Evolutionary conservation across 2,113 vertebrate genomes (phyloP).

Genomic region (Macroglossus sobrinus): DNA sequence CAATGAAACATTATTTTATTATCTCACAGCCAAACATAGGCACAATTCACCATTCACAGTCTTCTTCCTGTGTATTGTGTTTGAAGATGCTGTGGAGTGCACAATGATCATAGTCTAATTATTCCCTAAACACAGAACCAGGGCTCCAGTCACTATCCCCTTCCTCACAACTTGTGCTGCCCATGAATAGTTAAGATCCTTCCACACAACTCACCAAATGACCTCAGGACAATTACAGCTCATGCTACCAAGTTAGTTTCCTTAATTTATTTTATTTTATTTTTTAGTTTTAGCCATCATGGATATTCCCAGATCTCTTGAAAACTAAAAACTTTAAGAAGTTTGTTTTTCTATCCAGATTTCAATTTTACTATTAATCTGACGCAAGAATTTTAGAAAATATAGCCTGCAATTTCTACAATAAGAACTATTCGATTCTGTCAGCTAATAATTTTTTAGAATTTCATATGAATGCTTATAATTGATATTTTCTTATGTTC

Average conservation of each 20-base stretch:
- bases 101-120: not conserved
- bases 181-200: not conserved
- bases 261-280: not conserved
- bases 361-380: not conserved
- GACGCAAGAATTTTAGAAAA: not conserved
- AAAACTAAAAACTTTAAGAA: not conserved
- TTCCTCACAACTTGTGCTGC: too few species aligned
- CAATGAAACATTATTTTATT: not conserved
- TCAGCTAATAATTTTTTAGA: not conserved
- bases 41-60: not conserved
- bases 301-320: not conserved
- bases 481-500: not conserved
- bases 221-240: not conserved
- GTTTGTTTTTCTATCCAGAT: not conserved
- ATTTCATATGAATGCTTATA: not conserved
- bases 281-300: not conserved
- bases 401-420: not conserved
- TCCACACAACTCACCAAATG: not conserved
- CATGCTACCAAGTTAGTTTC: not conserved
- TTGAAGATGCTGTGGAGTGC: not conserved
- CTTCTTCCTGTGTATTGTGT: not conserved
- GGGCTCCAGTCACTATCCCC: not conserved
- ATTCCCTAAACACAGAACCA: not conserved
- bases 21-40: not conserved
- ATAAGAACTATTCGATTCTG: not conserved